A percentile compares a stretch with the other conserved stretches of the same genome.
These are phyloP conservation scores for Pteromalus puparum DNA, from an alignment of 1,140 invertebrate genomes.

Conservation along the genomic window DNA sequence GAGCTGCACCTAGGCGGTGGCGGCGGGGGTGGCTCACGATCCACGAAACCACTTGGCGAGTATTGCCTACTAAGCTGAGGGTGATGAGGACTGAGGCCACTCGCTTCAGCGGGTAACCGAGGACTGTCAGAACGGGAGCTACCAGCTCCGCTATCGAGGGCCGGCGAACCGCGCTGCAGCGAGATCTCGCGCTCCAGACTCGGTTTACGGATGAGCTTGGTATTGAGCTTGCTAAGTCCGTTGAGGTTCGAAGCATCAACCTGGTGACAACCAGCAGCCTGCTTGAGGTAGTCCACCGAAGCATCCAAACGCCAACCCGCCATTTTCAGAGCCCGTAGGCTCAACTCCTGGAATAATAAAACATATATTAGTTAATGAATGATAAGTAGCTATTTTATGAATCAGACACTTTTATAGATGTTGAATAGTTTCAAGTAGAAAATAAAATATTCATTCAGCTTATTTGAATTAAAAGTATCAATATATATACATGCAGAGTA, in stretches of 20 bases:
- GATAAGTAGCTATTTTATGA: too few relatives aligned
- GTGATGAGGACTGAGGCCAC: constrained; percentile 76
- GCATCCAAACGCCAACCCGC: constrained; percentile 82
- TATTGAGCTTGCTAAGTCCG: constrained; percentile 78
- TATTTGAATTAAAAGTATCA: too few relatives aligned
- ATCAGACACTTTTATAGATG: too few relatives aligned
- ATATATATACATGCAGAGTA: neutral
- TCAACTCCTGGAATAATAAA: constrained; percentile 78
- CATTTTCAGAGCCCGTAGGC: constrained; percentile 81
- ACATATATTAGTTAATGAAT: constrained; percentile 4
- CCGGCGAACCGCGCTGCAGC: constrained; percentile 87
- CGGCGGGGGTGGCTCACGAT: constrained; percentile 82
- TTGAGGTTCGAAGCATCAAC: constrained; percentile 77
- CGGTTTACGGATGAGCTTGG: constrained; percentile 89
- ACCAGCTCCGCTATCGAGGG: constrained; percentile 89
- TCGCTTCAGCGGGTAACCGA: constrained; percentile 66
- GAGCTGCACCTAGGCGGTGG: constrained; percentile 81
- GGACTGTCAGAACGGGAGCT: constrained; percentile 93
- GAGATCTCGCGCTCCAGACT: constrained; percentile 88
- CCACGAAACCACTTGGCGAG: constrained; percentile 74
- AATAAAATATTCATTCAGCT: too few relatives aligned
- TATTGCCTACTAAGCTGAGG: constrained; percentile 76
- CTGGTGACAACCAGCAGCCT: constrained; percentile 65
- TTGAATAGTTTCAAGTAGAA: too few relatives aligned
- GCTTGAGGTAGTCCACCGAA: constrained; percentile 84